These are phyloP conservation scores for Astropecten irregularis DNA, from an alignment of 53 echinoderm and acorn worm genomes.

Conservation along the genomic window DNA sequence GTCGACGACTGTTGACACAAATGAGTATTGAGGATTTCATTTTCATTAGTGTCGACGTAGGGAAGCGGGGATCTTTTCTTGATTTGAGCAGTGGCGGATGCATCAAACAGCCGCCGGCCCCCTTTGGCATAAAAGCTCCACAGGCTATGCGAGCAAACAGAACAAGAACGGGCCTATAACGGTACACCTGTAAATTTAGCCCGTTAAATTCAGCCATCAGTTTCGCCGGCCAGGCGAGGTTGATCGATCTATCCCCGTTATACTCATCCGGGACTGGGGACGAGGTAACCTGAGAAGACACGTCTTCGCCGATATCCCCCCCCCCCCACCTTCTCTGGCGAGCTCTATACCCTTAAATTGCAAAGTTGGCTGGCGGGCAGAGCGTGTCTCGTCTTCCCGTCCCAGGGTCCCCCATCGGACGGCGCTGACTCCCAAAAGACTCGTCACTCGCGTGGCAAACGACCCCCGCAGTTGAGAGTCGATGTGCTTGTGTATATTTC, in stretches of 20 bases:
- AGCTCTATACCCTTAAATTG: conserved; percentile 15
- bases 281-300: conserved; percentile 35
- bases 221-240: conserved; percentile 31
- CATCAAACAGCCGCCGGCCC: no score
- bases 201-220: conserved; percentile 59
- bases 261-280: conserved; percentile 7
- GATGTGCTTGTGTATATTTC: no score
- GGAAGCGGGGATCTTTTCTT: conserved; percentile 6
- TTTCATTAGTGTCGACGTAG: no score
- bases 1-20: no score
- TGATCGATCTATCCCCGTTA: conserved; percentile 22
- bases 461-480: no score
- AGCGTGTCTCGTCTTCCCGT: conserved; percentile 1
- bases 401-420: background rate
- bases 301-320: conserved; percentile 37
- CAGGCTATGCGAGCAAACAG: background rate
- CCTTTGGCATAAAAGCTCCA: no score
- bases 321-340: background rate
- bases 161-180: background rate
- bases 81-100: background rate
- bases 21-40: no score
- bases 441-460: conserved; percentile 38
- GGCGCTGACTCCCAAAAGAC: background rate
- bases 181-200: conserved; percentile 50
- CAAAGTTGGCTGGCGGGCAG: conserved; percentile 20